phyloP scores from a whole-genome alignment of 2,113 vertebrate species.

The Cryptomyrus ogoouensis region DNA sequence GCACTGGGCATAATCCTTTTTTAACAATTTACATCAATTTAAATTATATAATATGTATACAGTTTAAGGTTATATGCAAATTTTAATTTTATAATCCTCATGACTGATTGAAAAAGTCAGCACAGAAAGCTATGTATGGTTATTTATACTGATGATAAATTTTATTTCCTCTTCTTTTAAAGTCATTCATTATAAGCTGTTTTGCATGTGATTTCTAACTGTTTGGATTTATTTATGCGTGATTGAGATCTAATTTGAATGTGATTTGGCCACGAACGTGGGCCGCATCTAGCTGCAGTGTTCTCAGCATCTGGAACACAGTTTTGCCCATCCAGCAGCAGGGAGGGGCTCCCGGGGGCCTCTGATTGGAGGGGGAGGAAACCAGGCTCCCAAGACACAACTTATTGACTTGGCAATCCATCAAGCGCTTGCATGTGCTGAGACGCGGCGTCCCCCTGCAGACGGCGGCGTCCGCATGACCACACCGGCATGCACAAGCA shows the following conservation, averaged over 20 bases:
- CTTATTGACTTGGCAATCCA: constrained; percentile 98
- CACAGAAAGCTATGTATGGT: neutral
- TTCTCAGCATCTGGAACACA: constrained; percentile 94
- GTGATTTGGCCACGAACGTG: neutral
- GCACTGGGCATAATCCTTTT: neutral
- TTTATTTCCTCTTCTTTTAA: neutral
- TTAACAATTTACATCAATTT: neutral
- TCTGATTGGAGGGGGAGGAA: constrained; percentile 99
- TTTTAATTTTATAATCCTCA: neutral
- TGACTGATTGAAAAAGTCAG: neutral
- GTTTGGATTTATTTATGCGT: neutral
- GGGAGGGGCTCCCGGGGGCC: constrained; percentile 84
- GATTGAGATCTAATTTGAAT: constrained; percentile 9
- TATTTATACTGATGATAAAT: neutral
- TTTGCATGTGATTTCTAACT: constrained; percentile 6
- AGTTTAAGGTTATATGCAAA: neutral
- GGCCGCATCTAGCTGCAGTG: constrained; percentile 66
- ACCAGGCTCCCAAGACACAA: constrained; percentile 98
- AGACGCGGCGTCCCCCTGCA: constrained; percentile 69
- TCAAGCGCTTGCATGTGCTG: constrained; percentile 94
- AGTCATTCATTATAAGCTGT: neutral
- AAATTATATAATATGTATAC: neutral
- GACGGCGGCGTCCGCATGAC: constrained; percentile 43
- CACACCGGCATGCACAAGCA: constrained; percentile 28
- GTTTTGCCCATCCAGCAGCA: constrained; percentile 94